phyloP scores from a whole-genome alignment of 1,140 invertebrate species.

The Calosoma granatense region DNA sequence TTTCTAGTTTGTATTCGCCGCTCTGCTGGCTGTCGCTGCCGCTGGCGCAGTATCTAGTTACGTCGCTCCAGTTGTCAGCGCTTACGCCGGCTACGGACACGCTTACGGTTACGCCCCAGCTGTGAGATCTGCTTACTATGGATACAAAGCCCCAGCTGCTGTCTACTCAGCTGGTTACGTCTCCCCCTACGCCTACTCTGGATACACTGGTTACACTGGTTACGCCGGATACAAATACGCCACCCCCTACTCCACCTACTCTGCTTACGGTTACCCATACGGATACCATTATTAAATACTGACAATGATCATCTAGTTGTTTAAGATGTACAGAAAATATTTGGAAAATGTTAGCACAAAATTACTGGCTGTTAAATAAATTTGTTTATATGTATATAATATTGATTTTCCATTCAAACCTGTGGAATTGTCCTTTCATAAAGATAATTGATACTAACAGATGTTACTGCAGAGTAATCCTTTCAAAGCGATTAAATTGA shows the following conservation, averaged over 20 bases:
- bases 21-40: slow-evolving; percentile 16
- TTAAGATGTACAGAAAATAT: neutral
- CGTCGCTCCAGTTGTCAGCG: neutral
- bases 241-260: slow-evolving; percentile 21
- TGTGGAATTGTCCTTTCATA: too few relatives aligned
- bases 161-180: slow-evolving; percentile 2
- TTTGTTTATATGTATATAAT: too few relatives aligned
- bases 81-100: neutral
- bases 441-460: too few relatives aligned
- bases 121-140: neutral
- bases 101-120: neutral
- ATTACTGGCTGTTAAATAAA: neutral
- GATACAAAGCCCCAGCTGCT: neutral
- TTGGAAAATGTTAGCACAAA: neutral
- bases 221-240: neutral
- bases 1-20: slow-evolving; percentile 17
- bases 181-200: neutral
- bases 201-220: slow-evolving; percentile 9
- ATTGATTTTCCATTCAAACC: too few relatives aligned
- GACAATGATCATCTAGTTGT: neutral
- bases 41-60: slow-evolving; percentile 18
- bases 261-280: slow-evolving; percentile 15
- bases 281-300: slow-evolving; percentile 10
- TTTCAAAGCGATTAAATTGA: too few relatives aligned
- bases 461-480: too few relatives aligned